phyloP scores from a whole-genome alignment of 2,888 invertebrate species.

The Ormia ochracea region DNA sequence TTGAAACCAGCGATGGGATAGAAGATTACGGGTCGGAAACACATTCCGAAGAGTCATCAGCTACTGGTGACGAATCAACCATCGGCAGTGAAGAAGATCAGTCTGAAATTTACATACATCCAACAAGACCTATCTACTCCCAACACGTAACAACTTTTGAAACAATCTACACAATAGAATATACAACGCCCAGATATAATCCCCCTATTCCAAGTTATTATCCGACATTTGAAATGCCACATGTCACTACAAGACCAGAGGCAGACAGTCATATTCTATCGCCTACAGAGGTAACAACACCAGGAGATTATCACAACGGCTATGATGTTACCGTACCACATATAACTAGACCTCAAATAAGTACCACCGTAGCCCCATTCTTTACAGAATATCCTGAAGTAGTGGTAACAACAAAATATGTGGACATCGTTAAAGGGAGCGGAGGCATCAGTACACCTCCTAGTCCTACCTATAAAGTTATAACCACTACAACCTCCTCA shows the following conservation, averaged over 20 bases:
- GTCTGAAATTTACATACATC: slow-evolving; percentile 63
- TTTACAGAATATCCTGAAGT: slow-evolving; percentile 76
- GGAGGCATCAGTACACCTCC: slow-evolving; percentile 67
- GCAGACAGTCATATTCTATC: slow-evolving; percentile 60
- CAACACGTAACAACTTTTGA: slow-evolving; percentile 73
- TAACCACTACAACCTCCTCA: slow-evolving; percentile 62
- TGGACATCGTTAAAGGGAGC: slow-evolving; percentile 65
- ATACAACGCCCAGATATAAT: slow-evolving; percentile 64
- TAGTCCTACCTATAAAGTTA: slow-evolving; percentile 63
- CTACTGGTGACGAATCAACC: slow-evolving; percentile 48
- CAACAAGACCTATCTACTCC: slow-evolving; percentile 68
- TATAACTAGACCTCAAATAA: slow-evolving; percentile 67
- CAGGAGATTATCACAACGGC: slow-evolving; percentile 62
- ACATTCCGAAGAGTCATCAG: slow-evolving; percentile 55
- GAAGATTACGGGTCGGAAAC: slow-evolving; percentile 65
- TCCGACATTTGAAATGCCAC: slow-evolving; percentile 55
- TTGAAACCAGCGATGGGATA: slow-evolving; percentile 64
- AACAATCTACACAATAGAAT: slow-evolving; percentile 70
- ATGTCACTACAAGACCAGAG: slow-evolving; percentile 40
- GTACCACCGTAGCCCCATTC: slow-evolving; percentile 75
- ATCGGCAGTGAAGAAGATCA: slow-evolving; percentile 70
- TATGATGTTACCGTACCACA: slow-evolving; percentile 61
- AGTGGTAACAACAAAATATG: slow-evolving; percentile 71
- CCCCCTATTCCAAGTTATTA: slow-evolving; percentile 55
- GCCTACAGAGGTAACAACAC: slow-evolving; percentile 33